Base-by-base conservation (phyloP, 2,888 invertebrate species). In the Phorcus lineatus region DNA sequence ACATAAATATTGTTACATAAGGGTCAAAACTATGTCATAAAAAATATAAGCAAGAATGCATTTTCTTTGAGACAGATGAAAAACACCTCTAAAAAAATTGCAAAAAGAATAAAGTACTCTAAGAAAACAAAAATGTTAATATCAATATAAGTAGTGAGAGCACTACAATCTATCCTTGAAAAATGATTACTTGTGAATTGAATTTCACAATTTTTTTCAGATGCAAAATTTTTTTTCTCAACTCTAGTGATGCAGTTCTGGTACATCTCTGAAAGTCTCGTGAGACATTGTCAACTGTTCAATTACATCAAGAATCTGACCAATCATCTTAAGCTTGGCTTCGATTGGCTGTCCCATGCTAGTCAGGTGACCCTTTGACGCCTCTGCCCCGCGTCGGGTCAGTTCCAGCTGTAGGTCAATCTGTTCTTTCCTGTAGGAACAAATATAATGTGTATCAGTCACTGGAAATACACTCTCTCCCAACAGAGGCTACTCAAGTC, bases 271-370 rank as follows among this genome's bases (percentile, higher is more conserved):
- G 79, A 83, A 88, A 13, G 86, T 84, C 36, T 85, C 84, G 77
- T 88, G 88, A 3, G 86, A 87, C 83, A 86, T 85, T 55, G 84
- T 84, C 79, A 88, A 78, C 82, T 88, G 87, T n/a, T 83, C 80
- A 13, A 88, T 82, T 24, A 88, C 87, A 62, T 88, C 88, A 52
- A 88, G 80, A 0, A 88, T 81, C 47, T 86, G 84, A 3, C 87
- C 85, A 7, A 87, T 82, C 19, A 86, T 81, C 19, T 80, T 81
- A 52, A 88, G 83, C 53, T 84, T 79, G 36, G 19, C 19, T 17
- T 77, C 76, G 67, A 80, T 82, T 24, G 79, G 62, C 24, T 53
- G 70, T 6, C 75, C 55, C 19, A 22, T 75, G 76, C 62, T 79
- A 28, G 57, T 57, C 24, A 75, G 67, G 17, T 54, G 31, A n/a